phyloP scores from a whole-genome alignment of 92 coral and sea anemone genomes.

The Pocillopora grandis region DNA sequence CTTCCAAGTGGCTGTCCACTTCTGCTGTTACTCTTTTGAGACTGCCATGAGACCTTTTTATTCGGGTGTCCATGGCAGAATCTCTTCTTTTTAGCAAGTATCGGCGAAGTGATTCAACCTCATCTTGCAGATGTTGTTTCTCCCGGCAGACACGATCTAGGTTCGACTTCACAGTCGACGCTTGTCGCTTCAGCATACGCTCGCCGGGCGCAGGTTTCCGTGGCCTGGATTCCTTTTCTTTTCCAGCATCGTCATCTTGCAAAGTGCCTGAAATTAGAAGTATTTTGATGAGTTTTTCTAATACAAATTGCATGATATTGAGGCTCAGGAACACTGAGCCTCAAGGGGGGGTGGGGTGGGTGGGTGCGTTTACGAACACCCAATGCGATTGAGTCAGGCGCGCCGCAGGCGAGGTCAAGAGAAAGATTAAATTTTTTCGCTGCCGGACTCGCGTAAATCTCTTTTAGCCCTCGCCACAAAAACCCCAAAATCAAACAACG shows the following conservation, averaged over 20 bases:
- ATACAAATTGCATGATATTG: not conserved
- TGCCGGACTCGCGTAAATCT: no score
- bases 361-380: no score
- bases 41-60: conserved; percentile 51
- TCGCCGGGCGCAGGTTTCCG: conserved; percentile 65
- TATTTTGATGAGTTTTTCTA: not conserved
- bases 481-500: no score
- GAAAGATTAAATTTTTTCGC: no score
- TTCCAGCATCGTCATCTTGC: conserved; percentile 2
- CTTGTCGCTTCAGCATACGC: conserved; percentile 67
- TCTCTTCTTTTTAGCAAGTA: conserved; percentile 70
- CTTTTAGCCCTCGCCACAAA: no score
- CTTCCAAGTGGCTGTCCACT: conserved; percentile 56
- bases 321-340: no score
- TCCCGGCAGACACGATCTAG: conserved; percentile 83
- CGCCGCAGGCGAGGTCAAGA: no score
- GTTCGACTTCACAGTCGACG: conserved; percentile 76
- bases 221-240: conserved; percentile 44
- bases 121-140: conserved; percentile 81
- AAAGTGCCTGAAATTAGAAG: conserved; percentile 10
- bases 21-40: conserved; percentile 30
- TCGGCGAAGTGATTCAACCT: conserved; percentile 74
- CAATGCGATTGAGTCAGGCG: no score
- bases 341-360: no score
- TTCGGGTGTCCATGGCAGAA: conserved; percentile 55